Conservation (phyloP, 2,888 invertebrate species). For the Dendrolimus houi region DNA sequence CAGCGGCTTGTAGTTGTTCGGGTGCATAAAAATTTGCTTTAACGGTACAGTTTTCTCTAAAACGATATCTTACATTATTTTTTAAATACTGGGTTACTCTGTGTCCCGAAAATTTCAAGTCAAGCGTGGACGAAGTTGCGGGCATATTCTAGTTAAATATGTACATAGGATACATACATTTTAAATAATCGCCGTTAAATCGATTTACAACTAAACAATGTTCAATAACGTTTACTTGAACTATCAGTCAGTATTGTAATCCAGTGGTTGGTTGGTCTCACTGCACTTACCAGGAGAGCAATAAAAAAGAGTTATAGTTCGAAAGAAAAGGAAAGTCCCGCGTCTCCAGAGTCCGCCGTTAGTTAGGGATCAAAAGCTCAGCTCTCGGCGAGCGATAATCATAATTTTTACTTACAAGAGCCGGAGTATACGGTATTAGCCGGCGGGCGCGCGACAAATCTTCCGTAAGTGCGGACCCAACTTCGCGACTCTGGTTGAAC, state of each 20-base stretch:
- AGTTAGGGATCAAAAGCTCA: slow-evolving; percentile 73
- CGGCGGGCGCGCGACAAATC: slow-evolving; percentile 67
- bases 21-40: too few species aligned
- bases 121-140: too few species aligned
- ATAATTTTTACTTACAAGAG: slow-evolving; percentile 76
- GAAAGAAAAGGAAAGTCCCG: slow-evolving; percentile 71
- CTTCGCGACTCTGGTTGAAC: slow-evolving; percentile 54
- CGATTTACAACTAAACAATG: slow-evolving; percentile 42
- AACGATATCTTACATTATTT: too few species aligned
- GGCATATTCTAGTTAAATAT: too few species aligned
- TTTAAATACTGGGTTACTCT: too few species aligned
- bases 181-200: neutral
- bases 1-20: too few species aligned
- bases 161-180: too few species aligned
- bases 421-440: slow-evolving; percentile 61
- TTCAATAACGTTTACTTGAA: slow-evolving; percentile 41
- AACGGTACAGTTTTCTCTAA: too few species aligned
- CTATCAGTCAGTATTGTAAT: slow-evolving; percentile 56
- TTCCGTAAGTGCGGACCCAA: slow-evolving; percentile 66
- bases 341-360: slow-evolving; percentile 56
- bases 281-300: slow-evolving; percentile 51
- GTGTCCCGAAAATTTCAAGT: too few species aligned
- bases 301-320: slow-evolving; percentile 77
- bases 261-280: slow-evolving; percentile 46
- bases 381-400: slow-evolving; percentile 69